Conservation (phyloP, 2,888 invertebrate species). For the Heliconius ethilla region DNA sequence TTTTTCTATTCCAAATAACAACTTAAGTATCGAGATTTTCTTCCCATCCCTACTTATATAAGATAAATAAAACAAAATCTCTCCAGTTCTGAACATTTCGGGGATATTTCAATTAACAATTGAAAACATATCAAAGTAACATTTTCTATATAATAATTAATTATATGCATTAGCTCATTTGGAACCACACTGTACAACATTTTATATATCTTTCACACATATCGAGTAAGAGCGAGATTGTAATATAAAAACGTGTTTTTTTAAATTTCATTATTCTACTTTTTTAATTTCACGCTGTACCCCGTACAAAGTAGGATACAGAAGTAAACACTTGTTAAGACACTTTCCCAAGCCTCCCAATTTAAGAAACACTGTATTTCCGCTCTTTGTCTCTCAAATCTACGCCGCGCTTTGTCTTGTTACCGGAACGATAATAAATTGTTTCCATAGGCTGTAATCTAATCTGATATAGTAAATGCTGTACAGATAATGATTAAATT, state of each 20-base stretch:
- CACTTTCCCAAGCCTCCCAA: too few species aligned
- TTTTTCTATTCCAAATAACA: too few species aligned
- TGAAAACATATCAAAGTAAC: slow-evolving; percentile 15
- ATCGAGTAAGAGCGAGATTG: not conserved
- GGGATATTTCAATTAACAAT: not conserved
- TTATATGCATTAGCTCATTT: slow-evolving; percentile 3
- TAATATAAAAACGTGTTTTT: not conserved
- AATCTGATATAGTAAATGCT: not conserved
- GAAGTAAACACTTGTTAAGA: not conserved
- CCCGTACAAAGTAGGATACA: not conserved
- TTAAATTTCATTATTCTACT: not conserved
- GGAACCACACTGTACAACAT: slow-evolving; percentile 10
- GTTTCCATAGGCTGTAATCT: too few species aligned
- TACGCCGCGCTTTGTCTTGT: too few species aligned
- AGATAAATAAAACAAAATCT: not conserved
- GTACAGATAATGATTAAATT: slow-evolving; percentile 19
- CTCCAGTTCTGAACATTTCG: not conserved
- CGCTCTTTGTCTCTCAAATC: too few species aligned
- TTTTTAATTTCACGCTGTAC: not conserved
- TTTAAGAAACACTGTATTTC: too few species aligned
- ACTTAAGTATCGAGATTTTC: not conserved
- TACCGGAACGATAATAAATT: too few species aligned
- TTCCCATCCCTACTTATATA: not conserved
- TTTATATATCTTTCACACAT: not conserved
- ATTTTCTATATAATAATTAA: slow-evolving; percentile 14